These are phyloP conservation scores for Albula glossodonta DNA, from an alignment of 2,113 vertebrate genomes.

Conservation along the genomic window DNA sequence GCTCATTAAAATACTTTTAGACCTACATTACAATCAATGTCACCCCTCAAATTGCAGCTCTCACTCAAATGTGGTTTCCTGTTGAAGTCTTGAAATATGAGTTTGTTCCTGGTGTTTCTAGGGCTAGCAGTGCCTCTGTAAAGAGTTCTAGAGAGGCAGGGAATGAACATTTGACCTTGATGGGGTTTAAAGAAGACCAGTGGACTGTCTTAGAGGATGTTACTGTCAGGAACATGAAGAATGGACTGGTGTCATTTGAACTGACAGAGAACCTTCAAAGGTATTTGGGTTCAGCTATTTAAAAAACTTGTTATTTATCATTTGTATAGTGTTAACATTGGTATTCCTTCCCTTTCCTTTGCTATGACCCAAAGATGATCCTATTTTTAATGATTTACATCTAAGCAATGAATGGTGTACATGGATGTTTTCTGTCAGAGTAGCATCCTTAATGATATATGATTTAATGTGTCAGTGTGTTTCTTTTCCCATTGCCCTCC, in stretches of 20 bases:
- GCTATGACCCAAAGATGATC: no score
- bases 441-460: no score
- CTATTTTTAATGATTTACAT: no score
- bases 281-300: slow-evolving; percentile 51
- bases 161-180: slow-evolving; percentile 66
- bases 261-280: slow-evolving; percentile 76
- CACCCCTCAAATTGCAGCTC: not conserved
- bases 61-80: not conserved
- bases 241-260: slow-evolving; percentile 80
- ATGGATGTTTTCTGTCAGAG: no score
- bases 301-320: not conserved
- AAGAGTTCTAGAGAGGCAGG: slow-evolving; percentile 61
- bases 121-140: slow-evolving; percentile 59
- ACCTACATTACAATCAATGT: not conserved
- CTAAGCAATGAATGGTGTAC: no score
- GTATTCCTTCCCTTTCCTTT: no score
- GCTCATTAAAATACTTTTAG: not conserved
- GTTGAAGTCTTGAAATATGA: not conserved
- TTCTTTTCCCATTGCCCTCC: no score
- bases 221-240: slow-evolving; percentile 65
- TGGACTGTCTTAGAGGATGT: slow-evolving; percentile 77
- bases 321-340: not conserved
- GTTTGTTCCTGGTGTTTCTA: slow-evolving; percentile 41
- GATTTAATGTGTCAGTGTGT: no score
- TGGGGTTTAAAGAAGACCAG: slow-evolving; percentile 71